A percentile compares a stretch with the other conserved stretches of the same genome.
These are phyloP conservation scores for Elymnias hypermnestra DNA, from an alignment of 1,140 invertebrate species.

Conservation along the genomic window DNA sequence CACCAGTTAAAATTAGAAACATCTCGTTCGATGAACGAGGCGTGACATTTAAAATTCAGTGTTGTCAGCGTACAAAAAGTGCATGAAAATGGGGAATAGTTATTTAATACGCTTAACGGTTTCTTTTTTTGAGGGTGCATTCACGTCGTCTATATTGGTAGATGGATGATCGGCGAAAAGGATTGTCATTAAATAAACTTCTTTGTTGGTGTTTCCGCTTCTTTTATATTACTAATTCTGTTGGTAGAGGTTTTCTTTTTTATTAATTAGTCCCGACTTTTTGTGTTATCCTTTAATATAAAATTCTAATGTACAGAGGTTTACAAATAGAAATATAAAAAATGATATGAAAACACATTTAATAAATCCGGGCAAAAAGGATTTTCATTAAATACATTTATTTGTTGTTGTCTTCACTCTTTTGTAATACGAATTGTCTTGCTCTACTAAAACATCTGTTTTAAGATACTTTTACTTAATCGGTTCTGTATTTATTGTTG, in stretches of 20 bases:
- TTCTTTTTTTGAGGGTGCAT: conserved; percentile 13
- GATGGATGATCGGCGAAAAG: conserved; percentile 23
- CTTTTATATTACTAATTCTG: conserved; percentile 11
- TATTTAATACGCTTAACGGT: conserved; percentile 41
- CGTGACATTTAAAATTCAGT: conserved; percentile 59
- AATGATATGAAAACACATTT: too few species aligned
- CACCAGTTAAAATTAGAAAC: conserved; percentile 19
- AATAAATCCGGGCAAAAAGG: too few species aligned
- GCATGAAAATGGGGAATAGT: conserved; percentile 37
- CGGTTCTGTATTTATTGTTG: too few species aligned
- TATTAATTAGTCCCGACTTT: background rate
- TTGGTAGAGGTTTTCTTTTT: conserved; percentile 2
- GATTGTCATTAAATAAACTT: conserved; percentile 25
- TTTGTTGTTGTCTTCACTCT: too few species aligned
- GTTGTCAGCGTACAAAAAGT: conserved; percentile 51
- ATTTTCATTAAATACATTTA: too few species aligned
- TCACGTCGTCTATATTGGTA: conserved; percentile 18
- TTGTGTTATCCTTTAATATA: background rate
- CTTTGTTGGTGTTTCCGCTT: conserved; percentile 19
- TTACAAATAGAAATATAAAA: too few species aligned
- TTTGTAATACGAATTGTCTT: too few species aligned
- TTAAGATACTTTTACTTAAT: too few species aligned
- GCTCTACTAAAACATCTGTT: too few species aligned
- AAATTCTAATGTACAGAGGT: too few species aligned
- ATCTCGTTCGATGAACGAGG: conserved; percentile 53